Evolutionary conservation across 1,140 invertebrate genomes (phyloP), one percentile per base, ranked within the genome.

Genomic region (Hermetia illucens): DNA sequence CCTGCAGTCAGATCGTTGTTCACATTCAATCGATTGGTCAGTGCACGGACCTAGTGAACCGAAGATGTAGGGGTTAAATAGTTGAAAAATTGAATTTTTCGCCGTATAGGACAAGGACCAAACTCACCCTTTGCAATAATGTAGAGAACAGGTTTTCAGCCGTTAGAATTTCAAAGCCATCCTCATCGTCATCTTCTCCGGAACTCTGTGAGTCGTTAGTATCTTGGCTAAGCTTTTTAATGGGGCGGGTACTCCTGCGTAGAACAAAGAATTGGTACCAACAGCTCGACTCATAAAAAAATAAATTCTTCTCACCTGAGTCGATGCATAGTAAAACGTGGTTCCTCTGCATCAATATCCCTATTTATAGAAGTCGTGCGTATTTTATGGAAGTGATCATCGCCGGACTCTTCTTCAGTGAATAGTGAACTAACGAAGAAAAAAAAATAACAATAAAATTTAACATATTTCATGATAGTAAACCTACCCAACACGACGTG

Each of bases 131-230:
- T 42, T 84, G 82, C 27, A 91, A 61, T 24, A 91, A 61, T 1
- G 82, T 89, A 2, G 84, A 88, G 61, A 90, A 91, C 20, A 91
- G 64, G 58, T 88, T 88, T 63, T 90, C 87, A 2, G 87, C 85
- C 3, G 87, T 90, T 30, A 90, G 67, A 40, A 88, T 72, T 54
- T 90, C 84, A 68, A 91, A 90, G 42, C 82, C 83, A 55, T 89
- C 86, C 49, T 87, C 83, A 48, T 89, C 85, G 52, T 88, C 85
- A 42, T 86, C 82, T 52, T 88, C 85, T 27, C 82, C 84, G 9
- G 84, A 88, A 48, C 82, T 86, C 25, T 87, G 69, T 38, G 84
- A 88, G 59, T 89, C 85, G 36, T 73, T 74, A 40, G 75, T 70
- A 43, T 82, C 79, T 34, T 80, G 59, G 35, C 66, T 61, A 25